These are phyloP conservation scores for Parapsyche elsis DNA, from an alignment of 1,140 invertebrate genomes.

Conservation along the genomic window DNA sequence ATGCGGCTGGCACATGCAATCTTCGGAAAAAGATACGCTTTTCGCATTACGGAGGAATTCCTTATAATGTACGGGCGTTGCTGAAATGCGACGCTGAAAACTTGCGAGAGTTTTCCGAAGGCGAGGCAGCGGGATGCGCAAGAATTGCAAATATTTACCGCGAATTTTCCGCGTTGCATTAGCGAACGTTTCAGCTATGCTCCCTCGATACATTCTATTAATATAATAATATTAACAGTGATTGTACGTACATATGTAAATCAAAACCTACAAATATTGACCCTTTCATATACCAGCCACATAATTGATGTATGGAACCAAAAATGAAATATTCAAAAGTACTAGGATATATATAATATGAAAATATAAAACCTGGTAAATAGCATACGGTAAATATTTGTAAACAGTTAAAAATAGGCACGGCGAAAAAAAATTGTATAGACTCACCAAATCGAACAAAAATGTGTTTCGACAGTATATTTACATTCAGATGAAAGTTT, in stretches of 20 bases:
- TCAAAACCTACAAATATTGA: background rate
- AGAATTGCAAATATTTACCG: background rate
- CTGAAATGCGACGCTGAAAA: conserved; percentile 1
- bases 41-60: background rate
- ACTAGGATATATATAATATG: no score
- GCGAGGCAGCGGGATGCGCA: background rate
- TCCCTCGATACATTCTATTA: background rate
- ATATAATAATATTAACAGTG: background rate
- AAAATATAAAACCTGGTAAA: no score
- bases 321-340: no score
- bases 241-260: background rate
- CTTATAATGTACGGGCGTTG: conserved; percentile 1
- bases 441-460: no score
- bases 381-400: no score
- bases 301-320: no score
- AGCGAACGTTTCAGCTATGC: no score
- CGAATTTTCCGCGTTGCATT: background rate
- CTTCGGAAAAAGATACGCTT: conserved; percentile 29
- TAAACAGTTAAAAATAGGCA: no score
- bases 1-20: conserved; percentile 10
- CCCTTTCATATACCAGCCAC: no score
- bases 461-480: no score
- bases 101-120: background rate
- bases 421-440: no score
- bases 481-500: no score